These are phyloP conservation scores for Glyphotaelius pellucidus DNA, from an alignment of 2,888 invertebrate species.

Conservation along the genomic window DNA sequence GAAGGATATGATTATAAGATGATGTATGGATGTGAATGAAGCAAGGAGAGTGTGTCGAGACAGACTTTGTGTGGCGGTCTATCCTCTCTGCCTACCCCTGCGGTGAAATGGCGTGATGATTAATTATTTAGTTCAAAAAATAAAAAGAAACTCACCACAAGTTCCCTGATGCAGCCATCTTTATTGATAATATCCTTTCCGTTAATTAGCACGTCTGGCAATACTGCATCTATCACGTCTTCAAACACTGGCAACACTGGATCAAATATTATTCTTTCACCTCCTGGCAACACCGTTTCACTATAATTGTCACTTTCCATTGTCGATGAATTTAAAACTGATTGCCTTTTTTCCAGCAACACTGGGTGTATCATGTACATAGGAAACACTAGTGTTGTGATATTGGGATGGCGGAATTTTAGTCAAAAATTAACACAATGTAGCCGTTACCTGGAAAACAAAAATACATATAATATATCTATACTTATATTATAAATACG, in stretches of 20 bases:
- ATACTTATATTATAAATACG: no score
- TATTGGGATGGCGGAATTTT: no score
- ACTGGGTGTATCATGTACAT: neutral
- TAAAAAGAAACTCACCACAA: neutral
- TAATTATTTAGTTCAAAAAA: neutral
- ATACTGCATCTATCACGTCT: neutral
- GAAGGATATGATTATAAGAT: no score
- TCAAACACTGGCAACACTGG: neutral
- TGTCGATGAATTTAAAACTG: neutral
- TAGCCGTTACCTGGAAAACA: no score
- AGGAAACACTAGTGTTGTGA: neutral
- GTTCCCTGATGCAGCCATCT: conserved; percentile 31
- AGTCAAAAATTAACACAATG: no score
- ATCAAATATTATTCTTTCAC: neutral
- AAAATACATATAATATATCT: no score
- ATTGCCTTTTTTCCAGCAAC: neutral
- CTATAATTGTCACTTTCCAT: neutral
- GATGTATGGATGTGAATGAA: no score
- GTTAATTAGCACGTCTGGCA: conserved; percentile 38
- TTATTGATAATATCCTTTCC: conserved; percentile 5
- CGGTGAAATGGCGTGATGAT: neutral
- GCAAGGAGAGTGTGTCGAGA: no score
- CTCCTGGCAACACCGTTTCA: neutral
- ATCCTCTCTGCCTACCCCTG: neutral
- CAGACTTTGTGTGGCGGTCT: no score